Evolutionary conservation across 1,140 invertebrate genomes (phyloP), one percentile per base, ranked within the genome.

Genomic region (Drosophila repletoides): DNA sequence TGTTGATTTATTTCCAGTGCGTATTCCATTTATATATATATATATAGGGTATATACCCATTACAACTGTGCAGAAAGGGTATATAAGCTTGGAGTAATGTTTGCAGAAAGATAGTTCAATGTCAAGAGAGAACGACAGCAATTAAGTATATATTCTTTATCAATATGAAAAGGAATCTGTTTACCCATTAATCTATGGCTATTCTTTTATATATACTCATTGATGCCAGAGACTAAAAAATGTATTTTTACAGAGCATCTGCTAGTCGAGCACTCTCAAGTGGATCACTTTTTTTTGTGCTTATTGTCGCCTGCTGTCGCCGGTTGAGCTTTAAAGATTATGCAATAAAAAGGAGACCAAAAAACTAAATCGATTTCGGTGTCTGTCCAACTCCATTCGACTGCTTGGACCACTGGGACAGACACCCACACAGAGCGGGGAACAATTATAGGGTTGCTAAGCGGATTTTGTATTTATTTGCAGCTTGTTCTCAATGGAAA

Each of bases 381-480:
- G 17, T 10, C 15, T 29, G 29, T 4, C 19, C 15, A 34, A 21
- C 36, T 19, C 43, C n/a, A n/a, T n/a, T n/a, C n/a, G n/a, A n/a
- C n/a, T n/a, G n/a, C n/a, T n/a, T n/a, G n/a, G n/a, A n/a, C n/a
- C n/a, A n/a, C n/a, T n/a, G n/a, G 60, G 58, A 36, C 31, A 48
- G 56, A 59, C 64, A 66, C 64, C 59, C 63, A 68, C 72, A 46
- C 49, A 48, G 33, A 51, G 36, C 53, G 9, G 28, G 41, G 15
- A 80, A 65, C 77, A 84, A 86, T 84, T 83, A 84, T 75, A 73
- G 43, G 68, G 61, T 74, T 79, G 79, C 79, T 84, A 84, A 84
- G 79, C 79, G 80, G 79, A 84, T 84, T 84, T 72, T n/a, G 21
- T 33, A n/a, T 22, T 51, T 17, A 26, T 29, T 40, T 43, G 36